Percentiles rank a stretch among this genome's conserved stretches.
Conservation (phyloP, 2,888 invertebrate genomes). For the Eueremaeus valkanovi region DNA sequence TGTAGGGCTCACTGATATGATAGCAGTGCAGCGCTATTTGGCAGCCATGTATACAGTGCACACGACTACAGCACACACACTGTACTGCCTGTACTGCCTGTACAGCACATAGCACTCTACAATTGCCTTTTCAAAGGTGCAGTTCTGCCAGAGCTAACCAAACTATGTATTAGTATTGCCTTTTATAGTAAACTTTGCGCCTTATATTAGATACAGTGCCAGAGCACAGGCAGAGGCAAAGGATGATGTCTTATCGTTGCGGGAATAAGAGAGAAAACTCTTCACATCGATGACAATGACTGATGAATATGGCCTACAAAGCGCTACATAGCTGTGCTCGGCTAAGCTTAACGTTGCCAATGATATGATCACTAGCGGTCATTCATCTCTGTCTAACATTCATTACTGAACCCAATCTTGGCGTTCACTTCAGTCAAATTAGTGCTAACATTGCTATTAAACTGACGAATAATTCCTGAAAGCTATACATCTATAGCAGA, state of each 20-base stretch:
- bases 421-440: slow-evolving; percentile 18
- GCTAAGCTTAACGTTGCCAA: not conserved
- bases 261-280: not conserved
- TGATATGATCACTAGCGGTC: slow-evolving; percentile 15
- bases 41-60: too few relatives aligned
- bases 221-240: too few relatives aligned
- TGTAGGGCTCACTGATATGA: slow-evolving; percentile 10
- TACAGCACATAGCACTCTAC: not conserved
- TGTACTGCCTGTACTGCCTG: too few relatives aligned
- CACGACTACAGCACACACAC: too few relatives aligned
- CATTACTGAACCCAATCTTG: not conserved
- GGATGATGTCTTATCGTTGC: slow-evolving; percentile 4
- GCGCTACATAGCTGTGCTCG: not conserved
- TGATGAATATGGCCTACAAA: slow-evolving; percentile 25
- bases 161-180: not conserved
- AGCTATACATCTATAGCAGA: too few relatives aligned
- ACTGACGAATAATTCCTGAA: not conserved
- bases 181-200: not conserved
- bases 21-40: too few relatives aligned
- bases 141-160: not conserved
- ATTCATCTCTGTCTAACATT: slow-evolving; percentile 29
- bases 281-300: slow-evolving; percentile 25
- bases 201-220: not conserved
- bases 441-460: slow-evolving; percentile 12
- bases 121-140: slow-evolving; percentile 10